Conservation (phyloP, 92 coral and sea anemone genomes). For the Parazoanthus darwini region DNA sequence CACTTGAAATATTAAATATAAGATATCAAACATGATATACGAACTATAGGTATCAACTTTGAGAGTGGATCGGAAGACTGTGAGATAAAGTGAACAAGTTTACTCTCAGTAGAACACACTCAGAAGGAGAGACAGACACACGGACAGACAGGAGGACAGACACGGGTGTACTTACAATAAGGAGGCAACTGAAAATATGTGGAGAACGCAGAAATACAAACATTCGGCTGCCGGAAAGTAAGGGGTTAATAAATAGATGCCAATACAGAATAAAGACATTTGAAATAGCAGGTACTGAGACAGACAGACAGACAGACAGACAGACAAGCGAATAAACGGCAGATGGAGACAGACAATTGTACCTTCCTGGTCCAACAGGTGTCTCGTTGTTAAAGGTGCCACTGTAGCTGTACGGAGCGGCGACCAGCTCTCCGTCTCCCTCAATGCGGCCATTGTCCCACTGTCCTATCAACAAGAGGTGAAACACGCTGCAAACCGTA, state of each 20-base stretch:
- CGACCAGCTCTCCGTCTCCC: slow-evolving; percentile 61
- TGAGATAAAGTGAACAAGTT: not conserved
- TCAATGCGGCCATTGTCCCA: slow-evolving; percentile 75
- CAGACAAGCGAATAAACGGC: not conserved
- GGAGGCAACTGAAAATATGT: not conserved
- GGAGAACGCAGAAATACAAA: not conserved
- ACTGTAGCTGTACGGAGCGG: slow-evolving; percentile 48
- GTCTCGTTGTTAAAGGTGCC: slow-evolving; percentile 71
- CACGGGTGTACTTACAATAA: not conserved
- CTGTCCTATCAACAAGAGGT: slow-evolving; percentile 47
- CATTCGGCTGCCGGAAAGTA: not conserved
- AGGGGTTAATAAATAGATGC: not conserved
- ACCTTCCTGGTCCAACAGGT: slow-evolving; percentile 72
- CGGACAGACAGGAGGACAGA: not conserved
- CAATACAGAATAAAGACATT: not conserved
- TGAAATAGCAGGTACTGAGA: not conserved
- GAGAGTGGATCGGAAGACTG: not conserved
- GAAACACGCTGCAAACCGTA: not conserved
- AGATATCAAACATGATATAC: not conserved
- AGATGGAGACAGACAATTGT: not conserved
- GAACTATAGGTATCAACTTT: not conserved
- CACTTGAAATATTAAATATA: not conserved
- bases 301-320: slow-evolving; percentile 3
- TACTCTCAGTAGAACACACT: not conserved
- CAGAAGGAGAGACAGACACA: not conserved